Evolutionary conservation across 2,113 vertebrate genomes (phyloP).

Genomic region (Charadrius vociferus): DNA sequence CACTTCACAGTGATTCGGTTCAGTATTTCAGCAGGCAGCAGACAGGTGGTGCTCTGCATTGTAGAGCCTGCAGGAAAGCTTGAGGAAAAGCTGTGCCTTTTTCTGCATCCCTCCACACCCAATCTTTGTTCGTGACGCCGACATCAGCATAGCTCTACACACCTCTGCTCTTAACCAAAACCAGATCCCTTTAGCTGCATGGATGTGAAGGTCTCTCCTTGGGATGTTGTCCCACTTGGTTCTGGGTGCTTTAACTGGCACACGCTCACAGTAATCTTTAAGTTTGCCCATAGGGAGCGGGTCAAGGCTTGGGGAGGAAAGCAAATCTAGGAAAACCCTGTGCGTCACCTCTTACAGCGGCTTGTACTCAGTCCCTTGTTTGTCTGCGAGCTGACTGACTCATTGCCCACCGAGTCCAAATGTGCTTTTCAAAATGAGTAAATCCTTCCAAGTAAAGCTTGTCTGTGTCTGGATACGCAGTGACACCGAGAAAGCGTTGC

Average conservation of each 20-base stretch:
- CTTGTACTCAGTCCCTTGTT: not conserved
- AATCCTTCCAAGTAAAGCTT: not conserved
- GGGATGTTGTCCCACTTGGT: not conserved
- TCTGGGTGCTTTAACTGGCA: not conserved
- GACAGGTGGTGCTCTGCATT: not conserved
- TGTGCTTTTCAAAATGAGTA: not conserved
- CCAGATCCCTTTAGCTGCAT: not conserved
- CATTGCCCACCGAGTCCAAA: not conserved
- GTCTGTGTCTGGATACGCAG: not conserved
- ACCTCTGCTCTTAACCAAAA: not conserved
- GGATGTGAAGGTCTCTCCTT: not conserved
- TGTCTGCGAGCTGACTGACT: not conserved
- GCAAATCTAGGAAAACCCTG: not conserved
- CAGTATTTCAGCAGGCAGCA: not conserved
- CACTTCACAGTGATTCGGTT: accelerated
- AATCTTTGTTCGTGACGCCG: not conserved
- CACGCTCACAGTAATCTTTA: not conserved
- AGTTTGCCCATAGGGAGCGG: accelerated
- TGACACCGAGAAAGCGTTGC: accelerated
- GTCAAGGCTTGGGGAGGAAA: not conserved
- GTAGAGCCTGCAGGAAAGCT: not conserved
- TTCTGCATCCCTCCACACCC: not conserved
- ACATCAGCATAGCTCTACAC: not conserved
- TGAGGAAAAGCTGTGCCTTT: not conserved
- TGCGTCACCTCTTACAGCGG: not conserved